These are phyloP conservation scores for Crambe crambe DNA, from an alignment of 37 sponge, comb jelly and placozoan species.

Conservation along the genomic window DNA sequence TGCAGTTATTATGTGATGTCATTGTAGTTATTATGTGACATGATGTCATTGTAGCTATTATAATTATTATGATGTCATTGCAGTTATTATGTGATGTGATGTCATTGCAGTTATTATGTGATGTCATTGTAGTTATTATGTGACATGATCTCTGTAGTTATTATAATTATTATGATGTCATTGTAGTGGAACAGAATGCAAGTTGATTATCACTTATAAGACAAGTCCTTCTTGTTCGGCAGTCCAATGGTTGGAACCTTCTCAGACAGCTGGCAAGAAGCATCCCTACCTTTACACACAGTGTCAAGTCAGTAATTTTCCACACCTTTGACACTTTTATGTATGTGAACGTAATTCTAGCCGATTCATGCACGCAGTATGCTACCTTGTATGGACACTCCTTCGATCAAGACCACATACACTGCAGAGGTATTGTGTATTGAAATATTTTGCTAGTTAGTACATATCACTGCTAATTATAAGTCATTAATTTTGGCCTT, in stretches of 20 bases:
- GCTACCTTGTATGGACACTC: slow-evolving; percentile 95
- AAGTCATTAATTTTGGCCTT: too few relatives aligned
- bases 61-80: not conserved
- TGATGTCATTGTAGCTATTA: not conserved
- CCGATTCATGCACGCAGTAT: slow-evolving; percentile 89
- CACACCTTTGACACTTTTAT: not conserved
- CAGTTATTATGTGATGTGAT: not conserved
- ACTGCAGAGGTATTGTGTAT: slow-evolving; percentile 77
- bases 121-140: not conserved
- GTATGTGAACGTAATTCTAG: slow-evolving; percentile 14
- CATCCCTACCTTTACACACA: slow-evolving; percentile 93
- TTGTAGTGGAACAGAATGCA: slow-evolving; percentile 15
- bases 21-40: not conserved
- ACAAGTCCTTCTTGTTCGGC: slow-evolving; percentile 61
- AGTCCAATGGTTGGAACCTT: slow-evolving; percentile 88
- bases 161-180: not conserved
- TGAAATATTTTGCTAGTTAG: not conserved
- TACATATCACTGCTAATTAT: too few relatives aligned
- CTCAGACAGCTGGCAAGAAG: slow-evolving; percentile 85
- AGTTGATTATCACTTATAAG: slow-evolving; percentile 54
- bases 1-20: too few relatives aligned
- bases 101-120: too few relatives aligned
- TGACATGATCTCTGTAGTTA: too few relatives aligned
- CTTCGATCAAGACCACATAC: slow-evolving; percentile 82
- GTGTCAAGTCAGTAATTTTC: slow-evolving; percentile 64